Evolutionary conservation across 2,888 invertebrate genomes (phyloP).

Genomic region (Horisme vitalbata): DNA sequence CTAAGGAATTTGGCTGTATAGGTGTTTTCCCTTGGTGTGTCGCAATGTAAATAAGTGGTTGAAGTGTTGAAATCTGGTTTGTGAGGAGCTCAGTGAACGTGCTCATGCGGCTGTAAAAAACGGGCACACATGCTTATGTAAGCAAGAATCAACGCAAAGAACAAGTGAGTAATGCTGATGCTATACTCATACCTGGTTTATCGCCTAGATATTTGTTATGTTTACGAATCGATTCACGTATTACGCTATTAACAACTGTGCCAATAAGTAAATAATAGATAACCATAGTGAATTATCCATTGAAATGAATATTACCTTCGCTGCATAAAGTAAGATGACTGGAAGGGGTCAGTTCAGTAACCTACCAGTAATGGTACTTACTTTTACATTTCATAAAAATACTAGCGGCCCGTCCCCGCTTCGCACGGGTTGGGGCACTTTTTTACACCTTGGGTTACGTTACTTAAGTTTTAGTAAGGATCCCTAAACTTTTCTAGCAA

Average conservation of each 20-base stretch:
- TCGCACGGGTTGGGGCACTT: too few relatives aligned
- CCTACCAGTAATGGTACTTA: too few relatives aligned
- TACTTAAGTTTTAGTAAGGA: too few relatives aligned
- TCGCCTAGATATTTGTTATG: conserved; percentile 12
- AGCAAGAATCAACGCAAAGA: conserved; percentile 58
- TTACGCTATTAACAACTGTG: conserved; percentile 10
- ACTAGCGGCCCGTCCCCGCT: too few relatives aligned
- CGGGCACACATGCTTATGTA: conserved; percentile 75
- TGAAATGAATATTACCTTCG: too few relatives aligned
- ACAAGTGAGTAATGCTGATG: conserved; percentile 61
- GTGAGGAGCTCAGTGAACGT: conserved; percentile 66
- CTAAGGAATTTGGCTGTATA: conserved; percentile 65
- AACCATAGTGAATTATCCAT: too few relatives aligned
- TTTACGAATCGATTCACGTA: conserved; percentile 7
- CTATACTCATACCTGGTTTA: conserved; percentile 3
- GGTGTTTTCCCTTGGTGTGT: conserved; percentile 72
- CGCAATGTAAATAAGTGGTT: conserved; percentile 77
- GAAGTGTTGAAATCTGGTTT: conserved; percentile 77
- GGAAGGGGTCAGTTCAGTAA: too few relatives aligned
- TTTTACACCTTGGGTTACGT: too few relatives aligned
- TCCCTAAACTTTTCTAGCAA: too few relatives aligned
- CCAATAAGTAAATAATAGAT: too few relatives aligned
- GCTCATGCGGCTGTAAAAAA: conserved; percentile 65
- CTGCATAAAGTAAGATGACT: too few relatives aligned
- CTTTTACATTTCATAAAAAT: too few relatives aligned